A percentile compares a stretch with the other conserved stretches of the same genome.
These are phyloP conservation scores for Zygothrica quintamaculata DNA, from an alignment of 2,888 invertebrate genomes.

Conservation along the genomic window DNA sequence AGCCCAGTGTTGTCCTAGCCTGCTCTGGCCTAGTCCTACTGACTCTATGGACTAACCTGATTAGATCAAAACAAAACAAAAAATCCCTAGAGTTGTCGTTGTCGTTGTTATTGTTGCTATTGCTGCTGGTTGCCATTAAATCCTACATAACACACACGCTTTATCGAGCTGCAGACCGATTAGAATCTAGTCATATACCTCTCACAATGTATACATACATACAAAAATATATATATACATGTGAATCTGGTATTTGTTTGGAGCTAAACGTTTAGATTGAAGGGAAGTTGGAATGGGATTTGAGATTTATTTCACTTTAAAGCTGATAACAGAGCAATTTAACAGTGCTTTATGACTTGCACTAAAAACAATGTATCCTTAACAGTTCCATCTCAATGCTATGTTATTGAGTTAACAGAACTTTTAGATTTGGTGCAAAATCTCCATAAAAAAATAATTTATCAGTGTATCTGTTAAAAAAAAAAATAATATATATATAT, in stretches of 20 bases:
- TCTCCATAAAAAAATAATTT: too few species aligned
- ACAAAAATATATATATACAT: conserved; percentile 5
- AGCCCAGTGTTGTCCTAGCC: too few species aligned
- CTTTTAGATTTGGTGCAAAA: too few species aligned
- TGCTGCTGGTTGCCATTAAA: conserved; percentile 51
- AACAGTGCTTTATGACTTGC: too few species aligned
- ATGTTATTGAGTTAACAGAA: too few species aligned
- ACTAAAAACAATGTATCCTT: too few species aligned
- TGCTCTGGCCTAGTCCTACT: neutral
- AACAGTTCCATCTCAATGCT: too few species aligned
- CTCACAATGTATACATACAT: conserved; percentile 2
- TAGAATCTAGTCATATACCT: conserved; percentile 51
- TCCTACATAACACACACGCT: conserved; percentile 58
- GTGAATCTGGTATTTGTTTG: neutral
- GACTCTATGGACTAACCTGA: conserved; percentile 34
- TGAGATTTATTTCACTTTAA: too few species aligned
- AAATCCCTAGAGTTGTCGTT: conserved; percentile 46
- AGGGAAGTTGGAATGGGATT: too few species aligned
- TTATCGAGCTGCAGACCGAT: conserved; percentile 53
- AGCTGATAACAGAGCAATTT: too few species aligned
- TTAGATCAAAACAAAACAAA: conserved; percentile 62
- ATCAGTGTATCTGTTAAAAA: too few species aligned
- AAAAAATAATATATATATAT: too few species aligned
- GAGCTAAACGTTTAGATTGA: neutral
- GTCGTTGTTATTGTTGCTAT: neutral